These are phyloP conservation scores for Actinostola sp. DNA, from an alignment of 92 coral and sea anemone genomes.

Conservation along the genomic window DNA sequence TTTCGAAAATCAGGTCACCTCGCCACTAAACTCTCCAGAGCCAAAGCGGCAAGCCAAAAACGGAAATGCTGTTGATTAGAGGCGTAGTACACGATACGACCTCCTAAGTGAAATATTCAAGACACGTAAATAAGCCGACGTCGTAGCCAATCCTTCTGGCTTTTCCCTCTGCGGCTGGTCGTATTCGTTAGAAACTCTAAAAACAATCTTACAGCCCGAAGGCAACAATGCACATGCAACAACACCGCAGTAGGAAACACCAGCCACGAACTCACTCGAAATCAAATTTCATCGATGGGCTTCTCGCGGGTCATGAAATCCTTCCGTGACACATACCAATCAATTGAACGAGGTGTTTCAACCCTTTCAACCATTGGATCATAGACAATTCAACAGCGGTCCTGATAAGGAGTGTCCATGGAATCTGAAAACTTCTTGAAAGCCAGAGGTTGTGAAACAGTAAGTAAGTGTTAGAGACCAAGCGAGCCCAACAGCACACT, in stretches of 20 bases:
- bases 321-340: slow-evolving; percentile 42
- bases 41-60: slow-evolving; percentile 44
- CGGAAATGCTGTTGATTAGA: slow-evolving; percentile 54
- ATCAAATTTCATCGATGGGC: slow-evolving; percentile 7
- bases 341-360: slow-evolving; percentile 22
- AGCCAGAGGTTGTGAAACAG: slow-evolving; percentile 16
- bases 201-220: not conserved
- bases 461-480: not conserved
- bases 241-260: slow-evolving; percentile 4
- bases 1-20: slow-evolving; percentile 10
- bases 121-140: slow-evolving; percentile 53
- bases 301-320: slow-evolving; percentile 21
- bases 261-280: not conserved
- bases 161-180: slow-evolving; percentile 2
- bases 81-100: slow-evolving; percentile 47
- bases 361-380: slow-evolving; percentile 27
- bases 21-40: slow-evolving; percentile 39
- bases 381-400: slow-evolving; percentile 7
- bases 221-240: slow-evolving; percentile 12
- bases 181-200: not conserved
- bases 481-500: slow-evolving; percentile 7
- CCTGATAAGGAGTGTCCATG: slow-evolving; percentile 28
- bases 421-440: slow-evolving; percentile 8
- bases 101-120: slow-evolving; percentile 46
- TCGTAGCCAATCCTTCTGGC: slow-evolving; percentile 38